Evolutionary conservation across 2,113 vertebrate genomes (phyloP).

Genomic region (Chionomys nivalis): DNA sequence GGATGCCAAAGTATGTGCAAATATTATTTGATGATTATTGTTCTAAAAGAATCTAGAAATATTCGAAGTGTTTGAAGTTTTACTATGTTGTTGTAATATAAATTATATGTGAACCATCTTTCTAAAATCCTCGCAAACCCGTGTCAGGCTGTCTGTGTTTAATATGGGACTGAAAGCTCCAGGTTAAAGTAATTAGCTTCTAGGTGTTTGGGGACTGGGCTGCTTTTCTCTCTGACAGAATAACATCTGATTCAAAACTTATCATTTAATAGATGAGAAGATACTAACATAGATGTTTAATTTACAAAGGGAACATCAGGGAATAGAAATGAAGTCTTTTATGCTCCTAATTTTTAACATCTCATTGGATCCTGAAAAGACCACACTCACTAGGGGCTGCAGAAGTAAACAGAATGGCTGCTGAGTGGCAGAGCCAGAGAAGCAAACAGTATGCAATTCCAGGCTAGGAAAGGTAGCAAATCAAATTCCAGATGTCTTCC

Average conservation of each 20-base stretch:
- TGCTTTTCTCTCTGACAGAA: constrained; percentile 22
- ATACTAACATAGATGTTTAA: not conserved
- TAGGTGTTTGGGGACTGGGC: constrained; percentile 12
- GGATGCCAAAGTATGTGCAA: constrained; percentile 92
- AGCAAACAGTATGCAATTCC: constrained; percentile 25
- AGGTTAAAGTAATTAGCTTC: constrained; percentile 48
- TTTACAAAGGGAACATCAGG: not conserved
- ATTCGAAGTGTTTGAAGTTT: constrained; percentile 40
- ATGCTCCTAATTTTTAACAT: constrained; percentile 11
- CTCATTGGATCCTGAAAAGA: not conserved
- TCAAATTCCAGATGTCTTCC: not conserved
- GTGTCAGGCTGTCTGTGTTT: constrained; percentile 27
- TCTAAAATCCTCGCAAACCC: constrained; percentile 37
- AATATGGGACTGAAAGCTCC: constrained; percentile 29
- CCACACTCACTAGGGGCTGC: constrained; percentile 13
- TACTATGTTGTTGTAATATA: not conserved
- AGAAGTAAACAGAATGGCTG: constrained; percentile 16
- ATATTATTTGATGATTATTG: not conserved
- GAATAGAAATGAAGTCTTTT: not conserved
- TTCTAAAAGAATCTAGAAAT: constrained; percentile 33
- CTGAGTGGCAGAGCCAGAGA: not conserved
- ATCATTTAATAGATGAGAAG: constrained; percentile 25
- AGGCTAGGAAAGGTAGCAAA: not conserved
- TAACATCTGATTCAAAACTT: constrained; percentile 5
- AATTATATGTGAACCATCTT: not conserved